Evolutionary conservation across 2,797 vertebrate species (phyloP).

Genomic region (Chiloscyllium punctatum): DNA sequence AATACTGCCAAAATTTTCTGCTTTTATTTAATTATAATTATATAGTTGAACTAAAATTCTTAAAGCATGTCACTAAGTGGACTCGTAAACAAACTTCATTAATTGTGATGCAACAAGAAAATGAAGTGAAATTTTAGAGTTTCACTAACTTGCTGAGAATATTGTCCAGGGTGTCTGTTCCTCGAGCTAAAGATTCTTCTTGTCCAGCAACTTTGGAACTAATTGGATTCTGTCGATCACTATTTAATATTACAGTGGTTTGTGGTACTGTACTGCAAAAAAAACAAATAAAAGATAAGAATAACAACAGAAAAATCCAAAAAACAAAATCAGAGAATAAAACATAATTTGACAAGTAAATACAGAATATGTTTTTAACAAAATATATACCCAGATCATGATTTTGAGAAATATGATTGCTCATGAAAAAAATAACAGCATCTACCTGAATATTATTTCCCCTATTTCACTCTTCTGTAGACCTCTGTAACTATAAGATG

Average conservation of each 20-base stretch:
- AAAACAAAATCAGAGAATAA: not conserved
- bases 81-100: not conserved
- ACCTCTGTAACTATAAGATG: not conserved
- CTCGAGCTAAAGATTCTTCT: constrained; percentile 71
- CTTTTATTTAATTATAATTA: not conserved
- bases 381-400: not conserved
- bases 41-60: not conserved
- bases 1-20: not conserved
- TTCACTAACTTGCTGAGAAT: constrained; percentile 88
- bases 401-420: not conserved
- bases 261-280: constrained; percentile 83
- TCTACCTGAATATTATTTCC: not conserved
- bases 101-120: not conserved
- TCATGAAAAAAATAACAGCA: not conserved
- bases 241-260: constrained; percentile 94
- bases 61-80: not conserved
- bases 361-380: not conserved
- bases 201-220: constrained; percentile 69
- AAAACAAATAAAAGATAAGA: constrained; percentile 40
- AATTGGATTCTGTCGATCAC: constrained; percentile 68
- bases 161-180: constrained; percentile 81
- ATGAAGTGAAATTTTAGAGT: constrained; percentile 4
- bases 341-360: not conserved
- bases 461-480: not conserved
- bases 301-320: not conserved